These are phyloP conservation scores for Elegia similella DNA, from an alignment of 2,888 invertebrate genomes.

Conservation along the genomic window DNA sequence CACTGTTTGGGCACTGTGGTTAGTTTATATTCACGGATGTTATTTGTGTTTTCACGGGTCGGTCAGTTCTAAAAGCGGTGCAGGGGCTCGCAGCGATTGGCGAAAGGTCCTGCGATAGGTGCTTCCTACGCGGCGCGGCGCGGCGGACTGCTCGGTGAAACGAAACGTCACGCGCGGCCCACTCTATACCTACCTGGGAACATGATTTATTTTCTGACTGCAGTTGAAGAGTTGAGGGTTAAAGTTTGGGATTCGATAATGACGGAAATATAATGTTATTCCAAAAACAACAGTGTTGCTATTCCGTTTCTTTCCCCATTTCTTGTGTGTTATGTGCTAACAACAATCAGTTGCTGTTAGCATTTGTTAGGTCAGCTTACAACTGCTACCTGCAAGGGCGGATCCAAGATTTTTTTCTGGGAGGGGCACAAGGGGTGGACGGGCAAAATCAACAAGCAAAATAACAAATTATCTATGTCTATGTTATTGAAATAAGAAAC, in stretches of 20 bases:
- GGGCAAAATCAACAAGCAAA: too few relatives aligned
- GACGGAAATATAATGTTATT: background rate
- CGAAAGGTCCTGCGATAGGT: conserved; percentile 15
- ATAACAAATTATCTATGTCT: too few relatives aligned
- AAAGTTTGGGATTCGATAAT: background rate
- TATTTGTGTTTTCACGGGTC: conserved; percentile 51
- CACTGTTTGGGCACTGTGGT: conserved; percentile 51
- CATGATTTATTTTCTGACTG: conserved; percentile 12
- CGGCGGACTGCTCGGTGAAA: conserved; percentile 53
- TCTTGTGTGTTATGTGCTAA: too few relatives aligned
- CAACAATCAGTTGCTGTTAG: too few relatives aligned
- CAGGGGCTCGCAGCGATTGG: conserved; percentile 28
- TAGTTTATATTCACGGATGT: conserved; percentile 45
- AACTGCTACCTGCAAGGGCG: too few relatives aligned
- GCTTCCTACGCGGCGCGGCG: conserved; percentile 46
- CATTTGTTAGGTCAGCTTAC: too few relatives aligned
- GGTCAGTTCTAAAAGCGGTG: conserved; percentile 54
- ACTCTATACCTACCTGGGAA: conserved; percentile 25
- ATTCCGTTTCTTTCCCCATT: too few relatives aligned
- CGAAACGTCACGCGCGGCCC: conserved; percentile 43
- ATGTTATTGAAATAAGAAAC: too few relatives aligned
- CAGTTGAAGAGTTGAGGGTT: background rate
- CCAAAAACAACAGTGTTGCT: too few relatives aligned
- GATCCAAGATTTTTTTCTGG: too few relatives aligned
- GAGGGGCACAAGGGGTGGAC: too few relatives aligned